phyloP scores from a whole-genome alignment of 1,140 invertebrate species.

The Fopius arisanus region DNA sequence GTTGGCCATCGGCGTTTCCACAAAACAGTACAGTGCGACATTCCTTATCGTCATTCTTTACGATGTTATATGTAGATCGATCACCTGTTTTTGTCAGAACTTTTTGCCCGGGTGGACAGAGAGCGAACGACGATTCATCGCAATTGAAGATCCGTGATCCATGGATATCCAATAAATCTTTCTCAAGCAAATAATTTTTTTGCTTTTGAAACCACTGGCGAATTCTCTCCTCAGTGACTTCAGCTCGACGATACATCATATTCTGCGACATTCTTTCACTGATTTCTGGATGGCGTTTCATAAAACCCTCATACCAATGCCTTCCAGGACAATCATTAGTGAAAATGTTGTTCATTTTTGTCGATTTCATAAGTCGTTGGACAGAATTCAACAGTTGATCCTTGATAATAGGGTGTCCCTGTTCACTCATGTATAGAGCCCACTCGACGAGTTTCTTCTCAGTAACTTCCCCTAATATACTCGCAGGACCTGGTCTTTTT shows the following conservation, averaged over 20 bases:
- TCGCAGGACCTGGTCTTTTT: background rate
- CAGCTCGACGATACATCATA: background rate
- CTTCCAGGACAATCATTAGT: constrained; percentile 12
- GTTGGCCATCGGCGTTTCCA: constrained; percentile 46
- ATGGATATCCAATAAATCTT: constrained; percentile 18
- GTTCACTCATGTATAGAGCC: background rate
- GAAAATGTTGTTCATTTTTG: background rate
- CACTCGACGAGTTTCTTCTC: background rate
- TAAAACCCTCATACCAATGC: background rate
- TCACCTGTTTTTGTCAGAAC: constrained; percentile 48
- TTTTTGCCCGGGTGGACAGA: constrained; percentile 46
- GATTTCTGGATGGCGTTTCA: constrained; percentile 3
- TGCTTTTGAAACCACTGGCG: constrained; percentile 25
- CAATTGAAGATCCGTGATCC: constrained; percentile 33
- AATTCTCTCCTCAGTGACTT: background rate
- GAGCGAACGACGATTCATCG: constrained; percentile 49
- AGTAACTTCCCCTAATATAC: background rate
- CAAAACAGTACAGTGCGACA: constrained; percentile 53
- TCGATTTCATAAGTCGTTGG: background rate
- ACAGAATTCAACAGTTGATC: constrained; percentile 28
- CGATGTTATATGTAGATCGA: constrained; percentile 48
- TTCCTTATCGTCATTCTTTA: constrained; percentile 54
- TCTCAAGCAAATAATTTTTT: background rate
- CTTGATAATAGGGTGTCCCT: background rate
- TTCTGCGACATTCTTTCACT: constrained; percentile 4